Conservation (phyloP, 2,797 vertebrate species). For the Orientallactaga sibirica region DNA sequence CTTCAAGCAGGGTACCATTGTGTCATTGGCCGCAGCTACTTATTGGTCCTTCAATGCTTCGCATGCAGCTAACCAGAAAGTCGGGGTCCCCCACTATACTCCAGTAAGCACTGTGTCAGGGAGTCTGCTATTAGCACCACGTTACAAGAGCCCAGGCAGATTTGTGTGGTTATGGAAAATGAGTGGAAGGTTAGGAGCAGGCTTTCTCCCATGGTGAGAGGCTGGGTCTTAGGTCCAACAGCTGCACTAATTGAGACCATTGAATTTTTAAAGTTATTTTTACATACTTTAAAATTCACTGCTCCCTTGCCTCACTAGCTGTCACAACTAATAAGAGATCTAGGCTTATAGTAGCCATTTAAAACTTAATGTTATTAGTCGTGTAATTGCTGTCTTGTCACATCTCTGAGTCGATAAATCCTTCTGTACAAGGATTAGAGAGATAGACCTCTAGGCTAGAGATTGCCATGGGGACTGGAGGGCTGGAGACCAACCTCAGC, state of each 20-base stretch:
- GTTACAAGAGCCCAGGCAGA: neutral
- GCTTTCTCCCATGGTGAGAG: neutral
- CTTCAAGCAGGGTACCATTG: neutral
- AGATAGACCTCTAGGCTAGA: slow-evolving; percentile 15
- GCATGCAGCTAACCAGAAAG: neutral
- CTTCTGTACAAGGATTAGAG: slow-evolving; percentile 59
- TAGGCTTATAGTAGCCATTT: slow-evolving; percentile 50
- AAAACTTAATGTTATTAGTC: slow-evolving; percentile 66
- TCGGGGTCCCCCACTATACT: neutral
- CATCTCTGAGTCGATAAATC: slow-evolving; percentile 58
- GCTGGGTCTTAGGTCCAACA: neutral
- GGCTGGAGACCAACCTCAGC: slow-evolving; percentile 27
- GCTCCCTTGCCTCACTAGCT: slow-evolving; percentile 49
- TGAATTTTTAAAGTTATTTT: slow-evolving; percentile 70
- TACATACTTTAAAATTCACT: neutral
- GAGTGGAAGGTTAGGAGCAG: neutral
- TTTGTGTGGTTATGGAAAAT: neutral
- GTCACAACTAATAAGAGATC: slow-evolving; percentile 66
- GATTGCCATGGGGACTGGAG: neutral
- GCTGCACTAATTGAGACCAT: neutral
- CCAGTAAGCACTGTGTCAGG: rapidly evolving
- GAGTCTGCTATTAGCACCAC: neutral
- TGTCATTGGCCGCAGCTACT: neutral
- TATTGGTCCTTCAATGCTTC: neutral
- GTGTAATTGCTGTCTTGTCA: slow-evolving; percentile 60